Evolutionary conservation across 2,113 vertebrate species (phyloP), one percentile per base, ranked within the genome.

Genomic region (Tetrax tetrax): DNA sequence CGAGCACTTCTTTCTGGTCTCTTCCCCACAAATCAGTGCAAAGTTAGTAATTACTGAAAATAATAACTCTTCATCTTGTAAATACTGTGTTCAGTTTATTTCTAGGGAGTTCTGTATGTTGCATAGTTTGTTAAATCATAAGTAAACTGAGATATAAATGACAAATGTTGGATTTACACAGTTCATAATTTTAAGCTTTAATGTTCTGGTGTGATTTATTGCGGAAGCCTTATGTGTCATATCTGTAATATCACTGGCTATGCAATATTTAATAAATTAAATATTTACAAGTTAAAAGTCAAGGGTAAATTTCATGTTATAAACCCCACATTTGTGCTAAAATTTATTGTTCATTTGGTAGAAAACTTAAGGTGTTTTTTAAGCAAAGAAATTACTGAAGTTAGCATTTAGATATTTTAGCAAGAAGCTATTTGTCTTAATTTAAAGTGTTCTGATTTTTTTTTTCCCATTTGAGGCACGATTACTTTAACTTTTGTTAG

Each of bases 221-320:
- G 33, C 81, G 61, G 9, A 94, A 66, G 16, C 43, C 59, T 21
- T 72, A 72, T 83, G 33, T 82, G 8, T 87, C 63, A 35, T 86
- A 43, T 28, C 57, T 75, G 7, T 63, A 94, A 81, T 50, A 16
- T 65, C 47, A 93, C 79, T 94, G 63, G 43, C 43, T 81, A 60
- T 79, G 28, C 18, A 90, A 63, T 69, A 88, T 54, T 93, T 96
- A 97, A 94, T 90, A 47, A 96, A 66, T 54, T 6, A 59, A 87
- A 89, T 92, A 96, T 64, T 96, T 93, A 54, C 79, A 94, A 91
- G 29, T 71, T 79, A 85, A 96, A 91, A 91, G 28, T 50, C 61
- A 93, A 94, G 75, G 70, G 24, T 53, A 94, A 90, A 78, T 84
- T 37, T 90, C 10, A 31, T 81, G 29, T 77, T 69, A 79, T 6